Evolutionary conservation across 37 sponge, comb jelly and placozoan genomes (phyloP).

Genomic region (Amphimedon queenslandica): DNA sequence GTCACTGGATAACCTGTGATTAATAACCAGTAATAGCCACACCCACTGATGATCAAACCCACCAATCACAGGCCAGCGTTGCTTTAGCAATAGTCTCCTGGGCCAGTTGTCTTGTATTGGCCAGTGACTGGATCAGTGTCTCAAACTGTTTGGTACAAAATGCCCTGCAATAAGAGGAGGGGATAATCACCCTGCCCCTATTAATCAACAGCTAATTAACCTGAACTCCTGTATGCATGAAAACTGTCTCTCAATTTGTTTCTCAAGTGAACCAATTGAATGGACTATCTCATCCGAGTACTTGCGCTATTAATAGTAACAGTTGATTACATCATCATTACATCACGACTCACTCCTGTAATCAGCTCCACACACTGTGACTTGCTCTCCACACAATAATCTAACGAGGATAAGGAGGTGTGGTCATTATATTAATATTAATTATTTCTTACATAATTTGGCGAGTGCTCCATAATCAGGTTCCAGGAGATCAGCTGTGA

Average conservation of each 20-base stretch:
- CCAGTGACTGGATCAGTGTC: background rate
- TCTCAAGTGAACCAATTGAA: slow-evolving; percentile 12
- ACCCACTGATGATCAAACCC: background rate
- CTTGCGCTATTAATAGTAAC: slow-evolving; percentile 42
- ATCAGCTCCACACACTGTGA: slow-evolving; percentile 11
- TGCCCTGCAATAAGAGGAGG: no score
- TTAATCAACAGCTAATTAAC: slow-evolving; percentile 6
- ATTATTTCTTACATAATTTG: slow-evolving; percentile 45
- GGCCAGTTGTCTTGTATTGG: background rate
- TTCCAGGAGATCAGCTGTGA: background rate
- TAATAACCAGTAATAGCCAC: background rate
- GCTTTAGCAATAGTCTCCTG: slow-evolving; percentile 26
- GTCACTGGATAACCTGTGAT: background rate
- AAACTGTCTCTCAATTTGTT: slow-evolving; percentile 39
- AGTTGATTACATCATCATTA: background rate
- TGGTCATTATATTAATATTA: no score
- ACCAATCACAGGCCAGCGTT: slow-evolving; percentile 35
- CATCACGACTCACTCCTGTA: slow-evolving; percentile 9
- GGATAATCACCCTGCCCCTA: no score
- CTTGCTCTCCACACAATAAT: slow-evolving; percentile 1
- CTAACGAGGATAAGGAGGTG: background rate
- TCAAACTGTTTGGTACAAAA: slow-evolving; percentile 6
- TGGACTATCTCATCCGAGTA: slow-evolving; percentile 45
- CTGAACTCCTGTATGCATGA: slow-evolving; percentile 37
- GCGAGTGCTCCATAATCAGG: slow-evolving; percentile 22